Evolutionary conservation across 1,140 invertebrate genomes (phyloP), one percentile per base, ranked within the genome.

Genomic region (Babylonia areolata): DNA sequence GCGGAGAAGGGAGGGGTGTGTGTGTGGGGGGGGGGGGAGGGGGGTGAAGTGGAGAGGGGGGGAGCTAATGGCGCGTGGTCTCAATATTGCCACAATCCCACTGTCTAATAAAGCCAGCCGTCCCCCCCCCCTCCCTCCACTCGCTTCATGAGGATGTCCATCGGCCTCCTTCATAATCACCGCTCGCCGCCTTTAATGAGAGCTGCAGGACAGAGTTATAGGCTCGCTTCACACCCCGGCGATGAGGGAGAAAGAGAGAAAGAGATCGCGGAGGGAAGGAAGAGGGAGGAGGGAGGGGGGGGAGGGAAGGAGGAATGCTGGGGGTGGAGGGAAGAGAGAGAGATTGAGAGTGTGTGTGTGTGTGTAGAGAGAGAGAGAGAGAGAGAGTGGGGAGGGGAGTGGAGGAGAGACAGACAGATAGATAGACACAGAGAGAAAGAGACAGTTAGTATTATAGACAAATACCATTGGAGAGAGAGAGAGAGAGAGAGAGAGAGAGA

Each of bases 61-160:
- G 12, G 58, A n/a, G 12, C 58, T 64, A 64, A 64, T 64, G 58
- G 58, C 28, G 15, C 58, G 58, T 64, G 58, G 28, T 64, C 28
- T 64, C 58, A 64, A 64, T 64, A 64, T 64, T 64, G 58, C 58
- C 58, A 64, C 58, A 64, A 64, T 64, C 58, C 58, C 58, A 64
- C 58, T 64, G 58, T 64, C 58, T 64, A 64, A 64, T 64, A 64
- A 64, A 64, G 58, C 58, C 58, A 23, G 20, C 12, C 15, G 58
- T 5, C 28, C 58, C 28, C 58, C 28, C 46, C 20, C 46, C 20
- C 46, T 51, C 46, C 20, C 46, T 51, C 58, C 5, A 23, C 58
- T 64, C 58, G 17, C 58, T 64, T n/a, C 28, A 64, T 64, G 20
- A 6, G 58, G 17, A 23, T 64, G 58, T 64, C 58, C 28, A 11